Evolutionary conservation across 1,140 invertebrate genomes (phyloP).

Genomic region (Asbolus verrucosus): DNA sequence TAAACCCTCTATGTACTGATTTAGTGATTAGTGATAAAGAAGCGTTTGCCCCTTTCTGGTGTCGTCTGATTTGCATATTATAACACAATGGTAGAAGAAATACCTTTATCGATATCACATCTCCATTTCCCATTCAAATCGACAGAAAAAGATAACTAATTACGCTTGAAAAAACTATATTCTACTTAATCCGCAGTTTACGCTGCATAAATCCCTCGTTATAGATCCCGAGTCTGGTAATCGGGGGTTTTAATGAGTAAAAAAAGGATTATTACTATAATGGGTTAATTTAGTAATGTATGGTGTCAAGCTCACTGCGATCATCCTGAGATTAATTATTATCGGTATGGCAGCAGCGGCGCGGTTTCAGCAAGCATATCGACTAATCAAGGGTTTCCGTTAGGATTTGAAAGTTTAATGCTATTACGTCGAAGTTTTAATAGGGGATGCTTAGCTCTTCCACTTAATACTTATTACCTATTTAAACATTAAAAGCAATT

Average conservation of each 20-base stretch:
- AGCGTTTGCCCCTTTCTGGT: too few relatives aligned
- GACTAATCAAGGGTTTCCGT: conserved; percentile 26
- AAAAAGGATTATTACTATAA: conserved; percentile 5
- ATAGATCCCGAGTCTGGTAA: too few relatives aligned
- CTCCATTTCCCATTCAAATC: too few relatives aligned
- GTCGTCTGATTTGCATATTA: too few relatives aligned
- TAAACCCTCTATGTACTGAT: too few relatives aligned
- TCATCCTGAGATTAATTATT: conserved; percentile 35
- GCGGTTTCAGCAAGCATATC: conserved; percentile 4
- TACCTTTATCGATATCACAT: too few relatives aligned
- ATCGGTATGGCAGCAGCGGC: conserved; percentile 4
- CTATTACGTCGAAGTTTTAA: conserved; percentile 26
- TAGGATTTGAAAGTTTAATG: conserved; percentile 31
- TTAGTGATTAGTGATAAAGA: too few relatives aligned
- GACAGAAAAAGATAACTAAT: too few relatives aligned
- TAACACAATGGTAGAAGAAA: too few relatives aligned
- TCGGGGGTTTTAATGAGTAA: background rate
- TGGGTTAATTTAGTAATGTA: conserved; percentile 11
- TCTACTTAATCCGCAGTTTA: too few relatives aligned
- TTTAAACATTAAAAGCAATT: conserved; percentile 38
- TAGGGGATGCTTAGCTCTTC: conserved; percentile 22
- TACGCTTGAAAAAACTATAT: too few relatives aligned
- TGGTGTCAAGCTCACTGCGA: conserved; percentile 9
- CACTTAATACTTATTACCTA: conserved; percentile 36
- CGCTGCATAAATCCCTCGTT: too few relatives aligned